Percentiles rank a stretch among this genome's conserved stretches.
These are phyloP conservation scores for Gambusia yucatana DNA, from an alignment of 2,797 vertebrate genomes.

Conservation along the genomic window DNA sequence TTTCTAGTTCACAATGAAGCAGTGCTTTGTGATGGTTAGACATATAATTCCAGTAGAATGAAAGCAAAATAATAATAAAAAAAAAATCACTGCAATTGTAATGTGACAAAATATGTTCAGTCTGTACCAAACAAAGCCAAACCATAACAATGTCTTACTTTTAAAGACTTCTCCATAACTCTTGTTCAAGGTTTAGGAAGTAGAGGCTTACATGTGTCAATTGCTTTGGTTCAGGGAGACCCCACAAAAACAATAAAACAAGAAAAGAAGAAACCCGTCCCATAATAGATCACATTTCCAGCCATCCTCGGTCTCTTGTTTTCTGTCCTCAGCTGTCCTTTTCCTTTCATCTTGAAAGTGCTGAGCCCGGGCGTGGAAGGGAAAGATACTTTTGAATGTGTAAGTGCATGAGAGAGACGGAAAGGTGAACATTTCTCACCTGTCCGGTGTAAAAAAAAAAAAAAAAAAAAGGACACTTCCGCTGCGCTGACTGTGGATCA, in stretches of 20 bases:
- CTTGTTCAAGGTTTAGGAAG: background rate
- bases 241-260: constrained; percentile 19
- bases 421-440: constrained; percentile 73
- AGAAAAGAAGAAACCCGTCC: constrained; percentile 42
- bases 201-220: background rate
- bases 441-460: constrained; percentile 33
- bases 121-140: background rate
- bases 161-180: background rate
- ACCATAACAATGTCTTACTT: background rate
- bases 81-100: background rate
- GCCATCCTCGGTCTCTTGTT: constrained; percentile 53
- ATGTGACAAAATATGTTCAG: background rate
- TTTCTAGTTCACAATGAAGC: background rate
- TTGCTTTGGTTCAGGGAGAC: constrained; percentile 39
- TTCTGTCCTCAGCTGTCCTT: constrained; percentile 48
- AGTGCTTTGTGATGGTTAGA: background rate
- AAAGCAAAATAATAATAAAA: background rate
- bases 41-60: background rate
- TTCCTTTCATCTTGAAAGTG: constrained; percentile 70
- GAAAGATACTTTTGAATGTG: constrained; percentile 42
- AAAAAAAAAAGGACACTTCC: constrained; percentile 53
- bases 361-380: constrained; percentile 52
- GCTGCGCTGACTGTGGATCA: constrained; percentile 66
- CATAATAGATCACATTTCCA: constrained; percentile 66
- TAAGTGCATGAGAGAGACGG: constrained; percentile 41